Conservation (phyloP, 1,140 invertebrate species). For the Ostrea edulis region DNA sequence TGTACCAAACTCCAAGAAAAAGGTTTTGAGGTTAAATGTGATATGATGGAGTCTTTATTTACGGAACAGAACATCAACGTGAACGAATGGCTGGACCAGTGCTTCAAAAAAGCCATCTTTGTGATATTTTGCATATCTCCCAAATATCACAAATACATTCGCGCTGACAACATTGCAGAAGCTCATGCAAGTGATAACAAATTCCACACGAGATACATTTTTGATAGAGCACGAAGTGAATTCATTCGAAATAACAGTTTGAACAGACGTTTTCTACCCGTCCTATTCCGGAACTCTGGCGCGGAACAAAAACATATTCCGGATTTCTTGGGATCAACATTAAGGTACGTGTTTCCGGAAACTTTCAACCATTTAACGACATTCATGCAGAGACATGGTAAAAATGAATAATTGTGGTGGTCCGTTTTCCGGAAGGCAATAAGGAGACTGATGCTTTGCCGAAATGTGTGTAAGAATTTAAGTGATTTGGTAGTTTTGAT, state of each 20-base stretch:
- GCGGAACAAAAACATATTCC: not conserved
- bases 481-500: no score
- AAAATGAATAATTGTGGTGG: not conserved
- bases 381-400: not conserved
- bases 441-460: not conserved
- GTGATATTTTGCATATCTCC: slow-evolving; percentile 37
- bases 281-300: slow-evolving; percentile 22
- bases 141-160: slow-evolving; percentile 15
- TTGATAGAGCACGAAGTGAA: slow-evolving; percentile 35
- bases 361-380: not conserved
- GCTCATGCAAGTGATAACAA: slow-evolving; percentile 22
- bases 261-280: slow-evolving; percentile 32
- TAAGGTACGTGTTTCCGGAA: slow-evolving; percentile 23
- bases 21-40: slow-evolving; percentile 32
- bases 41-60: slow-evolving; percentile 34
- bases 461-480: no score
- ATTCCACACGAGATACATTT: slow-evolving; percentile 40
- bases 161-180: not conserved
- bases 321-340: slow-evolving; percentile 22
- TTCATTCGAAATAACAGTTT: slow-evolving; percentile 33
- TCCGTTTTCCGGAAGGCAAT: not conserved
- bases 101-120: slow-evolving; percentile 21
- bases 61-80: slow-evolving; percentile 18
- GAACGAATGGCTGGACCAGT: slow-evolving; percentile 24
- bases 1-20: slow-evolving; percentile 3